Percentiles rank a stretch among this genome's conserved stretches.
Conservation (phyloP, 2,113 vertebrate species). For the Calyptommatus sinebrachiatus region DNA sequence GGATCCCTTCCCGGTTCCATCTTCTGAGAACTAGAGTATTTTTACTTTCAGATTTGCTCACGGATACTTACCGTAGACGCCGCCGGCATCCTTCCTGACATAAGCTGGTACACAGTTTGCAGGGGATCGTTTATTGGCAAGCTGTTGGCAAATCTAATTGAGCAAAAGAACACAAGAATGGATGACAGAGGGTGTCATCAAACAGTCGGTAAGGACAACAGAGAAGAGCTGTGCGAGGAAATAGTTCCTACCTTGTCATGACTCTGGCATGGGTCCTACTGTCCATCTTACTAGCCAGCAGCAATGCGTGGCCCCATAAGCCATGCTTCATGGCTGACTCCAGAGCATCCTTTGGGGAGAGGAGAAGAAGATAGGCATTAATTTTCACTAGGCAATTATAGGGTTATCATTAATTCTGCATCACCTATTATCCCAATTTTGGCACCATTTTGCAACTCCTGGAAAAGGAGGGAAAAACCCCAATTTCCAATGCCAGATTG, state of each 20-base stretch:
- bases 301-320: conserved; percentile 92
- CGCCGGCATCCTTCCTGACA: conserved; percentile 97
- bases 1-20: too few species aligned
- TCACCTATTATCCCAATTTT: too few species aligned
- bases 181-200: neutral
- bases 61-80: conserved; percentile 85
- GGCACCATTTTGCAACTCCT: too few species aligned
- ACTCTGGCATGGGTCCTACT: conserved; percentile 92
- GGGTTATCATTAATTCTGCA: too few species aligned
- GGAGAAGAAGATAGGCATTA: neutral
- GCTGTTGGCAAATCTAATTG: conserved; percentile 93
- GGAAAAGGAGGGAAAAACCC: too few species aligned
- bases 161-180: neutral
- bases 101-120: conserved; percentile 97
- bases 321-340: conserved; percentile 96
- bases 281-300: conserved; percentile 98
- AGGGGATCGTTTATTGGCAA: conserved; percentile 97
- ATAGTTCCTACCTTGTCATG: conserved; percentile 86
- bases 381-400: too few species aligned
- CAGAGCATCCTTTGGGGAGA: conserved; percentile 82
- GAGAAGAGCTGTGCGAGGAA: neutral
- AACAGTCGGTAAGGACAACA: too few species aligned
- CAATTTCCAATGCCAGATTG: too few species aligned
- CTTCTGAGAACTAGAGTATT: too few species aligned
- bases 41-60: too few species aligned